phyloP scores from a whole-genome alignment of 2,113 vertebrate genomes.

The Promerops cafer region DNA sequence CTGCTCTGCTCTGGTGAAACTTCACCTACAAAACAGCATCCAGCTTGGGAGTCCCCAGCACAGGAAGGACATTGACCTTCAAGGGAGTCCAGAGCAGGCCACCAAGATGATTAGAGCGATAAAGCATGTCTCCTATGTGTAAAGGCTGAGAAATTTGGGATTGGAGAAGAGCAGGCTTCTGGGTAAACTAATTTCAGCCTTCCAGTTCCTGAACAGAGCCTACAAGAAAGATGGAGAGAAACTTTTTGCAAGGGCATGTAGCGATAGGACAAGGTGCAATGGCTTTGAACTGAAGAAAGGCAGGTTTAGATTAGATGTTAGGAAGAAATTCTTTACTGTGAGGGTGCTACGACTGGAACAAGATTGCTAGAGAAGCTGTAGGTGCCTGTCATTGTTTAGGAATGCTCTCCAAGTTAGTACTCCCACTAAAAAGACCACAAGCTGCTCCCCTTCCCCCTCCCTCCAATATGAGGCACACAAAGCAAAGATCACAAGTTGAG shows the following conservation, averaged over 20 bases:
- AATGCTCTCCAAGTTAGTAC: background rate
- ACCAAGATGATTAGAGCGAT: background rate
- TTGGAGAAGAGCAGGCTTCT: background rate
- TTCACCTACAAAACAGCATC: background rate
- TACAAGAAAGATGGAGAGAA: background rate
- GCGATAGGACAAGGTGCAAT: accelerated
- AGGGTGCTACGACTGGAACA: background rate
- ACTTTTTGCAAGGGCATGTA: background rate
- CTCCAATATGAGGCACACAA: background rate
- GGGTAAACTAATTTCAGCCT: background rate
- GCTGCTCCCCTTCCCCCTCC: background rate
- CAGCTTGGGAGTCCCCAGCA: background rate
- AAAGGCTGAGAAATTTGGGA: background rate
- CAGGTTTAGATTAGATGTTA: background rate
- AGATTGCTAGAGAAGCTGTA: background rate
- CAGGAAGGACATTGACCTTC: background rate
- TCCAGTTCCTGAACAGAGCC: background rate
- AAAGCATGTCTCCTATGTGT: background rate
- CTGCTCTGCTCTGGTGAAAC: background rate
- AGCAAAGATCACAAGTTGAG: background rate
- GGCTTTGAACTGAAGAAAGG: background rate
- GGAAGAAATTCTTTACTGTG: background rate
- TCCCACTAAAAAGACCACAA: background rate
- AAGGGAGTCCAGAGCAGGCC: background rate
- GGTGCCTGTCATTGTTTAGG: background rate